Conservation (phyloP, 2,797 vertebrate genomes). For the Coregonus ussuriensis region DNA sequence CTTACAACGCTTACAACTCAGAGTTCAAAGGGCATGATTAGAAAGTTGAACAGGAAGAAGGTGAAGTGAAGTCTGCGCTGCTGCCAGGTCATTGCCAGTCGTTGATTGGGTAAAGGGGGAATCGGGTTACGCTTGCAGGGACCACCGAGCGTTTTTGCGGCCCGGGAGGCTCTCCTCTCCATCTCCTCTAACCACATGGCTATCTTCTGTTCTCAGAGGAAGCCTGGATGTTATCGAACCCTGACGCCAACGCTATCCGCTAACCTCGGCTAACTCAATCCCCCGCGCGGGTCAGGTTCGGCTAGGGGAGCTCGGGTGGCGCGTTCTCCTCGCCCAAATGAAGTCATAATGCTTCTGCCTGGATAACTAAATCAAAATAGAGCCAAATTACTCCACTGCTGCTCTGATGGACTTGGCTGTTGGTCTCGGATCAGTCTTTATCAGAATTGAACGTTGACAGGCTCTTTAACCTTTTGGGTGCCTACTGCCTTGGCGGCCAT, state of each 20-base stretch:
- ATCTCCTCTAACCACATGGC: slow-evolving; percentile 61
- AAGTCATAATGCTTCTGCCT: slow-evolving; percentile 34
- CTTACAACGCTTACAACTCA: slow-evolving; percentile 30
- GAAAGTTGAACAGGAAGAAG: slow-evolving; percentile 37
- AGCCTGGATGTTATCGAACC: slow-evolving; percentile 60
- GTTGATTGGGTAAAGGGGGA: slow-evolving; percentile 35
- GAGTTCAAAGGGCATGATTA: slow-evolving; percentile 54
- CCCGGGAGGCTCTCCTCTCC: slow-evolving; percentile 28
- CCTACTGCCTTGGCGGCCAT: background rate
- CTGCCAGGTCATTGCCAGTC: slow-evolving; percentile 52
- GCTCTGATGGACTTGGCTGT: slow-evolving; percentile 1
- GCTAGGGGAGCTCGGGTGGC: slow-evolving; percentile 25
- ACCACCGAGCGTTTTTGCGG: slow-evolving; percentile 48
- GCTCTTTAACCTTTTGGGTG: background rate
- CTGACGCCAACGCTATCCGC: slow-evolving; percentile 28
- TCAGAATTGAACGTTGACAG: background rate
- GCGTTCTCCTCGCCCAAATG: slow-evolving; percentile 32
- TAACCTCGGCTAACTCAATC: slow-evolving; percentile 59
- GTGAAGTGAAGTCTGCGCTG: slow-evolving; percentile 47
- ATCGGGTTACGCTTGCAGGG: slow-evolving; percentile 60
- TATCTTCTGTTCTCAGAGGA: slow-evolving; percentile 63
- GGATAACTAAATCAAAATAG: slow-evolving; percentile 32
- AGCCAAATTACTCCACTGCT: background rate
- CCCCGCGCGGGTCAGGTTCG: slow-evolving; percentile 60
- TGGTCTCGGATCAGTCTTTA: background rate